A percentile compares a stretch with the other conserved stretches of the same genome.
Evolutionary conservation across 2,888 invertebrate species (phyloP).

Genomic region (Cheilosia grossa): DNA sequence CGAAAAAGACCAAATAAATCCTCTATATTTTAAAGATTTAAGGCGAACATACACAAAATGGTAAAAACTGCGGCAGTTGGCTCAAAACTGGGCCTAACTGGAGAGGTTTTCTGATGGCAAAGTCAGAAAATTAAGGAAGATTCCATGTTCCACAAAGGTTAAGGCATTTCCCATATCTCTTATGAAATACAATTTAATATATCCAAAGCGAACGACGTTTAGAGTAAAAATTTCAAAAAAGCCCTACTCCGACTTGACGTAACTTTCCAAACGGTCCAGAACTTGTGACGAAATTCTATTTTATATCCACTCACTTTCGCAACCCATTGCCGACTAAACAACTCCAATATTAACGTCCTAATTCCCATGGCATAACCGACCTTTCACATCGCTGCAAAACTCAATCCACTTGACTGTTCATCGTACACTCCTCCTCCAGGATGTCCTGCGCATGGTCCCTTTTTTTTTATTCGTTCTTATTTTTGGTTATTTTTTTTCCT

Average conservation of each 20-base stretch:
- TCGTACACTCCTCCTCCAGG: constrained; percentile 67
- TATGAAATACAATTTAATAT: too few species aligned
- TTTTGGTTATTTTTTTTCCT: constrained; percentile 17
- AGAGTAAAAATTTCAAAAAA: too few species aligned
- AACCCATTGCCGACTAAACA: constrained; percentile 57
- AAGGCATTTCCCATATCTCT: too few species aligned
- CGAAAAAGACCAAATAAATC: too few species aligned
- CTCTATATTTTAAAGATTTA: too few species aligned
- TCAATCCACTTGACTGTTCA: constrained; percentile 60
- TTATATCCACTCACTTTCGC: constrained; percentile 28
- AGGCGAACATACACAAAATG: too few species aligned
- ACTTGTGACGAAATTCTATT: not conserved
- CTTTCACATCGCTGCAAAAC: constrained; percentile 65
- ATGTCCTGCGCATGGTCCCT: constrained; percentile 60
- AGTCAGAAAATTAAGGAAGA: too few species aligned
- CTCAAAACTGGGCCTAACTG: too few species aligned
- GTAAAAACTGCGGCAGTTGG: too few species aligned
- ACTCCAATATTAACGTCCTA: constrained; percentile 27
- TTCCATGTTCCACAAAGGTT: too few species aligned
- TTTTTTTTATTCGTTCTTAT: constrained; percentile 20
- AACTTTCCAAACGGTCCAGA: not conserved
- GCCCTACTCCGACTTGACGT: not conserved
- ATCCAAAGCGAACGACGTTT: too few species aligned
- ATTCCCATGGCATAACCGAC: constrained; percentile 65
- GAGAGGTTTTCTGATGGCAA: too few species aligned